Evolutionary conservation across 2,888 invertebrate genomes (phyloP).

Genomic region (Tortrix viridana): DNA sequence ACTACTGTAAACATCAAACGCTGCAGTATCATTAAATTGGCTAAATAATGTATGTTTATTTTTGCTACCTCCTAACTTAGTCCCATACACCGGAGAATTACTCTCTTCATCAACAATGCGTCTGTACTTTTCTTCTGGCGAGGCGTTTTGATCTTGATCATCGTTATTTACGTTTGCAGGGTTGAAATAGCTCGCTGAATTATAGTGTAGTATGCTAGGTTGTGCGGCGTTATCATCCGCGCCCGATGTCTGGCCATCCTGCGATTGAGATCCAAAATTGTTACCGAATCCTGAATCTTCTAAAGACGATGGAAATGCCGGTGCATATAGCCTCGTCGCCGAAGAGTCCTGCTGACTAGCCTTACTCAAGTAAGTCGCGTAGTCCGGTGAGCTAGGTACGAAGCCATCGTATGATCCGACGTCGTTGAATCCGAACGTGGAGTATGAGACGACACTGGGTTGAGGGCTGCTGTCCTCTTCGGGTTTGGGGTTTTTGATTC

Average conservation of each 20-base stretch:
- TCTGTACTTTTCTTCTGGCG: constrained; percentile 49
- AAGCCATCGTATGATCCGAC: constrained; percentile 73
- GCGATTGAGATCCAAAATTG: constrained; percentile 54
- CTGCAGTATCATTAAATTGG: constrained; percentile 56
- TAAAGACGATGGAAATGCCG: constrained; percentile 71
- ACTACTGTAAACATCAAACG: constrained; percentile 55
- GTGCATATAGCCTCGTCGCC: constrained; percentile 66
- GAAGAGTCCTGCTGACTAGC: constrained; percentile 60
- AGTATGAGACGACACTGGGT: constrained; percentile 75
- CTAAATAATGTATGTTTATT: constrained; percentile 53
- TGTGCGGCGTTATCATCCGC: constrained; percentile 55
- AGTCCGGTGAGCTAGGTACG: constrained; percentile 74
- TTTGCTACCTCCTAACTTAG: constrained; percentile 63
- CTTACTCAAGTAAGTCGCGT: constrained; percentile 60
- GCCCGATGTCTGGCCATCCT: constrained; percentile 53
- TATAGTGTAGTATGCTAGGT: constrained; percentile 61
- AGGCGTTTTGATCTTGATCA: constrained; percentile 52
- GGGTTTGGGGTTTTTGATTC: constrained; percentile 60
- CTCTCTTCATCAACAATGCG: constrained; percentile 50
- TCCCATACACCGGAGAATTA: constrained; percentile 67
- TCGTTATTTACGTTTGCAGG: constrained; percentile 55
- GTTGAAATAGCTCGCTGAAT: constrained; percentile 57
- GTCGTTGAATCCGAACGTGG: constrained; percentile 77
- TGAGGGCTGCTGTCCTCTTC: constrained; percentile 65
- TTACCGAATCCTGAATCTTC: constrained; percentile 61